Evolutionary conservation across 1,140 invertebrate species (phyloP).

Genomic region (Lordiphosa clarofinis): DNA sequence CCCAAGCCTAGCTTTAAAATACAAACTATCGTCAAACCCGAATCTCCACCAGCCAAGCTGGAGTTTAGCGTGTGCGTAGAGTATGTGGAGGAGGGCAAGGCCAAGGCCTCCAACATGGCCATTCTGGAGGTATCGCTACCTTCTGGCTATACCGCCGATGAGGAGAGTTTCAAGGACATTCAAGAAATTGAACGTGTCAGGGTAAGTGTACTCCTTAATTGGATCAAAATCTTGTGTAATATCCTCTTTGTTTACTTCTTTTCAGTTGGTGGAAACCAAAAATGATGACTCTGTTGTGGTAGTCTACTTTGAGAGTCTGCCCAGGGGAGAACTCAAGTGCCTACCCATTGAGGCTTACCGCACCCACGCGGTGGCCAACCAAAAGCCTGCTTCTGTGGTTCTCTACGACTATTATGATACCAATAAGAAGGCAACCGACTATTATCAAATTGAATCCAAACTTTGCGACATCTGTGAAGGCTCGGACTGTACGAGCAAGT

Average conservation of each 20-base stretch:
- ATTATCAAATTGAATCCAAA: slow-evolving; percentile 63
- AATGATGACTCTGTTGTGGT: slow-evolving; percentile 88
- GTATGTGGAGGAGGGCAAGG: slow-evolving; percentile 58
- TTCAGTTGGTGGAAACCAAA: slow-evolving; percentile 86
- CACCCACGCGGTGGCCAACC: slow-evolving; percentile 90
- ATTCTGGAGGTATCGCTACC: slow-evolving; percentile 92
- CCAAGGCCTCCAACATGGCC: slow-evolving; percentile 88
- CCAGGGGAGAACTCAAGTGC: slow-evolving; percentile 84
- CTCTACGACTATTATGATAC: slow-evolving; percentile 96
- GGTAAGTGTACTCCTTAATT: slow-evolving; percentile 26
- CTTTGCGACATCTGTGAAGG: slow-evolving; percentile 67
- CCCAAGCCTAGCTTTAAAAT: slow-evolving; percentile 90
- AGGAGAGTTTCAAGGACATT: slow-evolving; percentile 57
- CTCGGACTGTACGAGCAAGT: slow-evolving; percentile 44
- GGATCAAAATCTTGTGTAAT: too few species aligned
- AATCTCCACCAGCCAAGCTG: slow-evolving; percentile 86
- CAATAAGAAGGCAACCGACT: slow-evolving; percentile 82
- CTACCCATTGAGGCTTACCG: slow-evolving; percentile 90
- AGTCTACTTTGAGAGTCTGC: slow-evolving; percentile 92
- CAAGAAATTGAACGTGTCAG: slow-evolving; percentile 54
- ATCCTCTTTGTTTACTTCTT: too few species aligned
- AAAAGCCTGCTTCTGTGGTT: slow-evolving; percentile 90
- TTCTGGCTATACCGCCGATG: slow-evolving; percentile 85
- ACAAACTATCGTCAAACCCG: slow-evolving; percentile 86
- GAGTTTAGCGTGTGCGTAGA: slow-evolving; percentile 87